Evolutionary conservation across 2,888 invertebrate species (phyloP).

Genomic region (Xanthia icteritia): DNA sequence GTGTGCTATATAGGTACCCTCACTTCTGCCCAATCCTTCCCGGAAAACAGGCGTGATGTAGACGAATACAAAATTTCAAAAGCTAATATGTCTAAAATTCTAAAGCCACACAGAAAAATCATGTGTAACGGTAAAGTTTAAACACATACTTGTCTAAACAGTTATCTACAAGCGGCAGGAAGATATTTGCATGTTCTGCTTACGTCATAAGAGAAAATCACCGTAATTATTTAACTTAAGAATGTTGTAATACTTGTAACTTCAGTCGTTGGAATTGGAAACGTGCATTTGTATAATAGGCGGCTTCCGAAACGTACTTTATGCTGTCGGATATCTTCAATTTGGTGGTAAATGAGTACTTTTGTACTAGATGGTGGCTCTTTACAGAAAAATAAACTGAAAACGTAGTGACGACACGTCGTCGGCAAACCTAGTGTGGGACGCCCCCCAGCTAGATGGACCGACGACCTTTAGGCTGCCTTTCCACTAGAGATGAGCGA

Average conservation of each 20-base stretch:
- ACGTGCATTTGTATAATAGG: slow-evolving; percentile 49
- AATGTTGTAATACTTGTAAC: slow-evolving; percentile 46
- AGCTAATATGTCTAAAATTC: slow-evolving; percentile 24
- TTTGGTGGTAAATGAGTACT: not conserved
- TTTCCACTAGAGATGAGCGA: too few species aligned
- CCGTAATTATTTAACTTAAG: slow-evolving; percentile 56
- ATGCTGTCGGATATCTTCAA: slow-evolving; percentile 14
- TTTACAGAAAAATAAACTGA: too few species aligned
- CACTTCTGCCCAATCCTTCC: not conserved
- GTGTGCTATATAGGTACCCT: not conserved
- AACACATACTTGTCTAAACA: slow-evolving; percentile 45
- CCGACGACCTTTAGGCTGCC: too few species aligned
- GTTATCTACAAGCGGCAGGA: slow-evolving; percentile 50
- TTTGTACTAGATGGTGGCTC: not conserved
- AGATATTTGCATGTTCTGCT: slow-evolving; percentile 57
- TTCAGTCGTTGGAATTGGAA: slow-evolving; percentile 28
- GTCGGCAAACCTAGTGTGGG: too few species aligned
- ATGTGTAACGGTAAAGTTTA: slow-evolving; percentile 42
- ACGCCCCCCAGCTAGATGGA: too few species aligned
- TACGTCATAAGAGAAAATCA: slow-evolving; percentile 59
- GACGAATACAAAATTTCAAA: not conserved
- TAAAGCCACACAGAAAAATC: slow-evolving; percentile 24
- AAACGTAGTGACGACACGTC: too few species aligned
- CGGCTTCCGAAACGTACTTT: slow-evolving; percentile 40
- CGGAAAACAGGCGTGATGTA: too few species aligned